These are phyloP conservation scores for Umimayanthus chanpuru DNA, from an alignment of 92 coral and sea anemone genomes.

Conservation along the genomic window DNA sequence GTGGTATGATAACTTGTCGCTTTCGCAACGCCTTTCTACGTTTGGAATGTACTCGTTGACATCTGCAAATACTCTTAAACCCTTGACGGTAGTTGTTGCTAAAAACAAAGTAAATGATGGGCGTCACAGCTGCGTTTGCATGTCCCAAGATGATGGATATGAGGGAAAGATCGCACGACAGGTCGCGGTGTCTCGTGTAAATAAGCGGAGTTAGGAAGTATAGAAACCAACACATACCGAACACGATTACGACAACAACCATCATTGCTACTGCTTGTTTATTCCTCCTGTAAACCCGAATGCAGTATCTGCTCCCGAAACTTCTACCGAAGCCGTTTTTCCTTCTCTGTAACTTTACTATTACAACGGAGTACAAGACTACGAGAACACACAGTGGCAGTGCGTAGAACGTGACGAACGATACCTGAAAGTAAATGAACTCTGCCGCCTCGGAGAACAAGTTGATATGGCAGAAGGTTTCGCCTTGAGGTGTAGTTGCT, in stretches of 20 bases:
- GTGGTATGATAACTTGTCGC: constrained; percentile 1
- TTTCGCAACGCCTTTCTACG: background rate
- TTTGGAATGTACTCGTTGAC: background rate
- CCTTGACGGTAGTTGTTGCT: constrained; percentile 23
- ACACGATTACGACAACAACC: constrained; percentile 4
- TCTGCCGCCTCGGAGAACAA: background rate
- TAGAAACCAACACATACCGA: constrained; percentile 18
- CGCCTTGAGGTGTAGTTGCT: background rate
- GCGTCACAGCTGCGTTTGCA: constrained; percentile 23
- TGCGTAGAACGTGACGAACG: constrained; percentile 6
- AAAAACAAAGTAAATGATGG: background rate
- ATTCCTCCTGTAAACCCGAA: background rate
- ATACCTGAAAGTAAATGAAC: constrained; percentile 10
- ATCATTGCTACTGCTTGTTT: constrained; percentile 21
- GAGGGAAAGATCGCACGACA: constrained; percentile 13
- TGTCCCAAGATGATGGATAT: constrained; percentile 16
- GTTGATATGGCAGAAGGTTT: background rate
- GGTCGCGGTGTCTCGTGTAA: background rate
- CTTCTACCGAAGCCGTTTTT: background rate
- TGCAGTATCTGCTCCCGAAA: background rate
- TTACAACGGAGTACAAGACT: constrained; percentile 13
- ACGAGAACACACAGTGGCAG: constrained; percentile 3
- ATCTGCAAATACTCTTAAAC: background rate
- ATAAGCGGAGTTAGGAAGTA: constrained; percentile 23
- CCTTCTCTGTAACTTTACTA: background rate